These are phyloP conservation scores for Panthera tigris DNA, from an alignment of 2,113 vertebrate genomes.

Conservation along the genomic window DNA sequence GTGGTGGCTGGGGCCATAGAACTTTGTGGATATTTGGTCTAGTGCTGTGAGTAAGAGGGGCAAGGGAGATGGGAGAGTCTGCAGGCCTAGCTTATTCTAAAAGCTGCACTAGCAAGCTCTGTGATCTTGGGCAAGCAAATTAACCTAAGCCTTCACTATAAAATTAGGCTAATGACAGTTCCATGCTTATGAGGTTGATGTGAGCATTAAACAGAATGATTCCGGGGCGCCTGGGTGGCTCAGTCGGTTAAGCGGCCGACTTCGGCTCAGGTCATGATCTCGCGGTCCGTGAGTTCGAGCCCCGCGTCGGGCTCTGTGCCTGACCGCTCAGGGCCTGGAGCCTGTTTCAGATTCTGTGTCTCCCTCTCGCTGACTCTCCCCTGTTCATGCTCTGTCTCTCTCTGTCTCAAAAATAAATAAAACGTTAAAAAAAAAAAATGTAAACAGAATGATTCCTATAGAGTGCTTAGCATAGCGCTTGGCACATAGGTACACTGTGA, in stretches of 20 bases:
- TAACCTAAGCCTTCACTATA: background rate
- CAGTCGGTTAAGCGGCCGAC: too few relatives aligned
- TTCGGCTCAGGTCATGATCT: too few relatives aligned
- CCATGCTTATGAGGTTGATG: background rate
- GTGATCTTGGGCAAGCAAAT: background rate
- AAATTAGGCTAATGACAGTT: background rate
- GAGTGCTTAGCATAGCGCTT: background rate
- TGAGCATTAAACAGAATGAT: background rate
- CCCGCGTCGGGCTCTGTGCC: too few relatives aligned
- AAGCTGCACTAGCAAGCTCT: background rate
- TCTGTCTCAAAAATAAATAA: too few relatives aligned
- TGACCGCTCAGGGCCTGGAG: too few relatives aligned
- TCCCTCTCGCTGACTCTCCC: too few relatives aligned
- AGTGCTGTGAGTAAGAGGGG: background rate
- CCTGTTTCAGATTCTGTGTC: too few relatives aligned
- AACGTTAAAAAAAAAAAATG: too few relatives aligned
- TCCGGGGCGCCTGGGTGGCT: background rate
- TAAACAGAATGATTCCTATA: background rate
- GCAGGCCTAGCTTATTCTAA: background rate
- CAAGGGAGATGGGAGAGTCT: background rate
- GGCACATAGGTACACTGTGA: background rate
- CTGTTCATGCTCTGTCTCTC: too few relatives aligned
- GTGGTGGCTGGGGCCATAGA: background rate
- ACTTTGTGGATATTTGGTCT: background rate
- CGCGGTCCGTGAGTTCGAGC: too few relatives aligned